Base-by-base conservation (phyloP, 2,797 vertebrate genomes). In the Scolopax rusticola region DNA sequence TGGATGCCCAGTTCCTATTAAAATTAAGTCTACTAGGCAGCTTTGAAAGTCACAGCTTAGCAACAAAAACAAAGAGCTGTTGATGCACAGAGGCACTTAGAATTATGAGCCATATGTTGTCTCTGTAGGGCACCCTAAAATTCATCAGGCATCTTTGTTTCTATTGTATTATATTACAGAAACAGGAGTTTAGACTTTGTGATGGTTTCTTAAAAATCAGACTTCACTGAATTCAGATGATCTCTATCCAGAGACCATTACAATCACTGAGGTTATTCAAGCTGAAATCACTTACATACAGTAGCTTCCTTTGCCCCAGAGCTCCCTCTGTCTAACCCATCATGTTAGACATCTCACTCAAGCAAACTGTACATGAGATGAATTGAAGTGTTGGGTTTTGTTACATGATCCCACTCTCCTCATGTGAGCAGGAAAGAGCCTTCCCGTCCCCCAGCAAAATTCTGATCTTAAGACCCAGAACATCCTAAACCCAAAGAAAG, bases 21-120 rank as follows among this genome's bases (percentile, higher is more conserved):
- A 93, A 96, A 96, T 85, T 85, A 87, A 91, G 74, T 89, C 50
- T 81, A 51, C 45, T 12, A 78, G 45, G 32, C 68, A 85, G 54
- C 13, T 93, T 88, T 95, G 69, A 92, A 89, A 86, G 21, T 73
- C 38, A 61, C 38, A 73, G 21, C 12, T 83, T 88, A 75, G 50
- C 21, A 71, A 65, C 30, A 82, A 71, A 94, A 93, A 5, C 45
- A 92, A 92, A 80, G 47, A 89, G 27, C 54, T 64, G 27, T 48
- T 4, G 10, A 69, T 56, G 59, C 27, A 59, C 51, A 71, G 78
- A 91, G 65, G 47, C 36, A 45, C 14, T 87, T 65, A 40, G 32
- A 93, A 89, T 41, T 53, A 57, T 32, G 27, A 94, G 45, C 81
- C 89, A 87, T 86, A 91, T 86, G 60, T 43, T 57, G 38, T 40